Percentiles rank a stretch among this genome's conserved stretches.
These are phyloP conservation scores for Megaustenia siamemsis DNA, from an alignment of 2,888 invertebrate genomes.

Conservation along the genomic window DNA sequence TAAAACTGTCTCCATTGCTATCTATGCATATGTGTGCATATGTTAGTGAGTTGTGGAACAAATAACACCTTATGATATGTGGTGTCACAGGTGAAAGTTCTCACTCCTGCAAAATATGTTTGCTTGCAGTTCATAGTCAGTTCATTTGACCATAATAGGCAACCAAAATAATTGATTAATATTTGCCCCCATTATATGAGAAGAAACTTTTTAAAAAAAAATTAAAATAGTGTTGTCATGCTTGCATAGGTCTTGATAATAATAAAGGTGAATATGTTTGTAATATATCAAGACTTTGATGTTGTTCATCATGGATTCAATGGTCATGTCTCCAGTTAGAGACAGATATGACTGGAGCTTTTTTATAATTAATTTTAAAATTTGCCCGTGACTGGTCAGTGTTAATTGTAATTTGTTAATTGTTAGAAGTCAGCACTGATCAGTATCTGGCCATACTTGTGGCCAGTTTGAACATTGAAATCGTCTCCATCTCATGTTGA, in stretches of 20 bases:
- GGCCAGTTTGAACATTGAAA: too few species aligned
- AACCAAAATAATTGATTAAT: not conserved
- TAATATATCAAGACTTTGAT: not conserved
- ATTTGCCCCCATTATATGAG: not conserved
- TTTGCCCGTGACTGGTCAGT: too few species aligned
- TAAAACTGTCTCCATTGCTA: conserved; percentile 16
- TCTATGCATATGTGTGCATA: conserved; percentile 15
- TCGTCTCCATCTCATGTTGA: too few species aligned
- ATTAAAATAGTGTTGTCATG: not conserved
- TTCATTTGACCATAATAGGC: not conserved
- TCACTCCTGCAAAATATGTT: not conserved
- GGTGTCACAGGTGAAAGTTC: conserved; percentile 30
- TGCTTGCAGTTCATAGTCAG: not conserved
- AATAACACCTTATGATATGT: conserved; percentile 1
- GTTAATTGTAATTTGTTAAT: too few species aligned
- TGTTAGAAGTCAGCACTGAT: too few species aligned
- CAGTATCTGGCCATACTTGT: too few species aligned
- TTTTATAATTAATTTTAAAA: too few species aligned
- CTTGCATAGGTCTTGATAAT: not conserved
- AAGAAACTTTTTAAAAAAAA: not conserved
- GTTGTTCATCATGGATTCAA: too few species aligned
- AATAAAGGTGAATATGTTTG: not conserved
- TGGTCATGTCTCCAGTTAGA: too few species aligned
- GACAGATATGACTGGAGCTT: too few species aligned
- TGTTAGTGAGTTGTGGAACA: conserved; percentile 7